Percentiles rank a stretch among this genome's conserved stretches.
Conservation (phyloP, 2,113 vertebrate genomes). For the Crotalus horridus region DNA sequence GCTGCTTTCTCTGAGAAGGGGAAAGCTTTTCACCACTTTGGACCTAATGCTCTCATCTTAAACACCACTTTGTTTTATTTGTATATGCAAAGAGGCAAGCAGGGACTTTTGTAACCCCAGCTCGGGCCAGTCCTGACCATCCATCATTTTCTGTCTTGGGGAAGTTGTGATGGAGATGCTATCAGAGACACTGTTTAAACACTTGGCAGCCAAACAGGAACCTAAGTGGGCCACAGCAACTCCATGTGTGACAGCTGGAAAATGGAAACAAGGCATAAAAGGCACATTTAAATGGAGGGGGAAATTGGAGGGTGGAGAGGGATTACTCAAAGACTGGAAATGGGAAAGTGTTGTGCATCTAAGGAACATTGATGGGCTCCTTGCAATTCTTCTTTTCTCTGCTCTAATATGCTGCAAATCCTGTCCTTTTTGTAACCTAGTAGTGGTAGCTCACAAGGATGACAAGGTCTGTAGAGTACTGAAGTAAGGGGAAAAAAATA, state of each 20-base stretch:
- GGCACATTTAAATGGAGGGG: background rate
- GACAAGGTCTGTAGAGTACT: background rate
- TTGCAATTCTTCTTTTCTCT: background rate
- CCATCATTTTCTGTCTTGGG: conserved; percentile 59
- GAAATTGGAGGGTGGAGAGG: background rate
- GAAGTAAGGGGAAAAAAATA: background rate
- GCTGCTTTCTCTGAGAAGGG: conserved; percentile 51
- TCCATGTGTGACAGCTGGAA: background rate
- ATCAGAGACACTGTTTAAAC: conserved; percentile 61
- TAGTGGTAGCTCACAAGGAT: background rate
- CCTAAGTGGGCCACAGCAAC: conserved; percentile 2
- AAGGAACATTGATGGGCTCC: background rate
- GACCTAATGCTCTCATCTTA: conserved; percentile 51
- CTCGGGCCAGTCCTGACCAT: conserved; percentile 59
- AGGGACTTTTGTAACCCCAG: conserved; percentile 63
- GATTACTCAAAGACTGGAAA: background rate
- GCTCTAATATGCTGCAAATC: background rate
- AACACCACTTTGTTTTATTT: conserved; percentile 62
- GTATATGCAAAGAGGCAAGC: conserved; percentile 61
- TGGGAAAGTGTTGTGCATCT: background rate
- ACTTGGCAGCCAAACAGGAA: conserved; percentile 27
- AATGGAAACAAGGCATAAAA: background rate
- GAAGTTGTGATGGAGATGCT: conserved; percentile 39
- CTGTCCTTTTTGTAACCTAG: background rate
- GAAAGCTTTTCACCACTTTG: conserved; percentile 53